Percentiles rank a stretch among this genome's conserved stretches.
Evolutionary conservation across 2,797 vertebrate species (phyloP).

Genomic region (Synanceia verrucosa): DNA sequence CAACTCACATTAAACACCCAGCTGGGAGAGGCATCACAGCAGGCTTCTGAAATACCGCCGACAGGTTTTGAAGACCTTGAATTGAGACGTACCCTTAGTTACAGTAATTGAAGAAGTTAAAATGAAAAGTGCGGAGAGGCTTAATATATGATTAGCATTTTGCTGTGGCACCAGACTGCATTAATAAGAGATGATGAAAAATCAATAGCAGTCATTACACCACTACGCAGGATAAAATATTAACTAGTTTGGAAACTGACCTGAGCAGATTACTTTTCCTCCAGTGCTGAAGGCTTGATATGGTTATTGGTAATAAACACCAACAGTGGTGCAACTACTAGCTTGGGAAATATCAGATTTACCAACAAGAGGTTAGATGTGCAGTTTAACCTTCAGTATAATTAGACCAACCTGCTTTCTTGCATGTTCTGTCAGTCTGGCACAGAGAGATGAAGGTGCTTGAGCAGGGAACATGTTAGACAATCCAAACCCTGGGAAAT

Average conservation of each 20-base stretch:
- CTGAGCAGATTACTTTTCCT: constrained; percentile 67
- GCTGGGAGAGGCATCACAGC: constrained; percentile 7
- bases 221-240: constrained; percentile 81
- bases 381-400: constrained; percentile 62
- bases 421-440: constrained; percentile 30
- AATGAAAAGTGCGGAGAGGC: constrained; percentile 50
- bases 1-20: constrained; percentile 24
- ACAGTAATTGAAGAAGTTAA: constrained; percentile 57
- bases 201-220: constrained; percentile 82
- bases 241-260: constrained; percentile 82
- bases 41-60: constrained; percentile 21
- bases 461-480: constrained; percentile 19
- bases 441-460: constrained; percentile 28
- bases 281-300: constrained; percentile 48
- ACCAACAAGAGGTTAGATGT: constrained; percentile 54
- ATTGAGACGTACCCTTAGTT: constrained; percentile 55
- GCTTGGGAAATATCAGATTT: constrained; percentile 73
- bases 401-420: constrained; percentile 55
- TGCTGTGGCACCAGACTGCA: constrained; percentile 75
- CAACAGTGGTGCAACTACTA: constrained; percentile 58
- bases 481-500: constrained; percentile 49
- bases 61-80: constrained; percentile 32
- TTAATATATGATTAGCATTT: constrained; percentile 77
- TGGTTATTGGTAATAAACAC: constrained; percentile 77
- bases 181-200: constrained; percentile 85